Conservation (phyloP, 2,113 vertebrate species). For the Chloropsis hardwickii region DNA sequence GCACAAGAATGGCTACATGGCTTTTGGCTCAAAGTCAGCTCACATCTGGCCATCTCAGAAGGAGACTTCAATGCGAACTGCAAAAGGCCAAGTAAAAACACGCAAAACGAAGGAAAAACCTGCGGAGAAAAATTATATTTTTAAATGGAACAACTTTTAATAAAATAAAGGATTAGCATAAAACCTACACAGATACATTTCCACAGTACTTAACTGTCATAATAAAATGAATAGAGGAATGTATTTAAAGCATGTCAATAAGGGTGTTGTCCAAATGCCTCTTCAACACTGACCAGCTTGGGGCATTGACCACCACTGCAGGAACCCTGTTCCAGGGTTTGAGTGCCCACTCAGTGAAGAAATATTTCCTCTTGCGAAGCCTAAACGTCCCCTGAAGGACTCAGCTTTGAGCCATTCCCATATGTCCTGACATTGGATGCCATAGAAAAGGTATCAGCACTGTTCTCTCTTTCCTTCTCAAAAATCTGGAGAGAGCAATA, state of each 20-base stretch:
- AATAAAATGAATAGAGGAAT: not conserved
- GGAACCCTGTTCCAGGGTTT: not conserved
- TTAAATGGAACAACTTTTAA: not conserved
- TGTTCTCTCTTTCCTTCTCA: not conserved
- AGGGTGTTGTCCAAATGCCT: not conserved
- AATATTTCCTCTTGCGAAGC: not conserved
- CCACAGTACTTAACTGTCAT: not conserved
- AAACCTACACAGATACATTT: not conserved
- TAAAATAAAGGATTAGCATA: not conserved
- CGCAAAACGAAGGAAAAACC: not conserved
- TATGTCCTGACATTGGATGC: accelerated
- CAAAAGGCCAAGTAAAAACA: not conserved
- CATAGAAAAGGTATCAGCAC: not conserved
- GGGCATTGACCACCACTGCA: not conserved
- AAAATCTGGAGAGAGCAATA: not conserved
- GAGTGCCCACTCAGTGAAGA: not conserved
- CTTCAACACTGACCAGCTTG: not conserved
- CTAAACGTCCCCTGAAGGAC: not conserved
- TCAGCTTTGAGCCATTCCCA: not conserved
- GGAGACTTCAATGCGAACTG: not conserved
- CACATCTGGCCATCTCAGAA: not conserved
- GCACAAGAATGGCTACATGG: not conserved
- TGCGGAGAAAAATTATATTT: not conserved
- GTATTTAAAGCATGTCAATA: not conserved
- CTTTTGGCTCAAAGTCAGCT: not conserved